Conservation (phyloP, 2,797 vertebrate genomes). For the Acanthurus leucopareius region DNA sequence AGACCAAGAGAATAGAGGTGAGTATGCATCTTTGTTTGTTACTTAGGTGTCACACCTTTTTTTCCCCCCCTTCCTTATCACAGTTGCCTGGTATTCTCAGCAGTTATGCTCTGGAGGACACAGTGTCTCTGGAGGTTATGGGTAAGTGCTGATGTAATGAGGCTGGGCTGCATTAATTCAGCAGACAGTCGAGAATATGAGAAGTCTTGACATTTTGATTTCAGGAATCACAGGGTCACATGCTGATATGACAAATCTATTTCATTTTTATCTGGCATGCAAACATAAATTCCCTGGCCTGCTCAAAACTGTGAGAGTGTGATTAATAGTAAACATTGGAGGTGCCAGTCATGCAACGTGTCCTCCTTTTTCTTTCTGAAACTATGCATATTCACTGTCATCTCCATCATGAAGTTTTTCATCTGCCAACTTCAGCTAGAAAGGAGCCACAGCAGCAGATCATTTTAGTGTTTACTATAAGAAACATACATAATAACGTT, state of each 20-base stretch:
- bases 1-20: constrained; percentile 82
- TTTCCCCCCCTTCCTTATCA: constrained; percentile 11
- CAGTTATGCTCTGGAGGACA: constrained; percentile 64
- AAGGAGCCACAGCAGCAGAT: constrained; percentile 8
- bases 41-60: constrained; percentile 32
- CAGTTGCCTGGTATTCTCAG: constrained; percentile 52
- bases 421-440: constrained; percentile 12
- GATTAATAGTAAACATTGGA: constrained; percentile 73
- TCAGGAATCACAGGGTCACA: constrained; percentile 73
- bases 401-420: constrained; percentile 13
- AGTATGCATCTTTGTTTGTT: constrained; percentile 55
- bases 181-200: constrained; percentile 69
- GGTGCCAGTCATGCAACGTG: constrained; percentile 20
- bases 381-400: not conserved
- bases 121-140: constrained; percentile 58
- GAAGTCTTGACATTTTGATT: constrained; percentile 83
- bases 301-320: constrained; percentile 35
- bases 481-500: no score
- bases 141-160: constrained; percentile 77
- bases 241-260: constrained; percentile 77
- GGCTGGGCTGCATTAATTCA: constrained; percentile 77
- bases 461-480: not conserved
- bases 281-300: constrained; percentile 40
- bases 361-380: constrained; percentile 22
- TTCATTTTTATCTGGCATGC: constrained; percentile 69